Conservation (phyloP, 2,888 invertebrate species). For the Papilio gigon region DNA sequence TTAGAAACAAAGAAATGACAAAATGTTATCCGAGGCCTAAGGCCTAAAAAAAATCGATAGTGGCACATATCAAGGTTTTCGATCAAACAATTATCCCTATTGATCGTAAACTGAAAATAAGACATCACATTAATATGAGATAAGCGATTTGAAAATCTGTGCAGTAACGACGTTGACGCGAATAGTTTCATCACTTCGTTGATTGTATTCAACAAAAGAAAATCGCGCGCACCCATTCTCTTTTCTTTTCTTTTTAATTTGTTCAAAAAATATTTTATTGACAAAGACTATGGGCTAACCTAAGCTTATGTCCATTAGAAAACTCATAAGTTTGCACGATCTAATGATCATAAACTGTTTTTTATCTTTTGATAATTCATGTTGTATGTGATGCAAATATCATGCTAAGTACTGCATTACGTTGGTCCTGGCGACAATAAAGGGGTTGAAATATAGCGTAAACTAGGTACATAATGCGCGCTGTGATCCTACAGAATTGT, state of each 20-base stretch:
- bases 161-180: conserved; percentile 27
- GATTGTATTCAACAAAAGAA: conserved; percentile 24
- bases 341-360: too few species aligned
- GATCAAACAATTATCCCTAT: conserved; percentile 38
- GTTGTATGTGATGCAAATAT: neutral
- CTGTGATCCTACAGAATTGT: conserved; percentile 59
- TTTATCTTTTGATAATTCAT: too few species aligned
- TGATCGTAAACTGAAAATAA: conserved; percentile 44
- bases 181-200: conserved; percentile 22
- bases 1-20: too few species aligned
- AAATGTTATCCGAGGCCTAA: too few species aligned
- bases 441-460: conserved; percentile 24
- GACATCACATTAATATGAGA: too few species aligned
- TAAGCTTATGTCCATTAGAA: too few species aligned
- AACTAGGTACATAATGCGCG: conserved; percentile 42
- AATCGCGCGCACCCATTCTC: neutral
- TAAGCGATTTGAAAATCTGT: too few species aligned
- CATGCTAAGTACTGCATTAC: neutral
- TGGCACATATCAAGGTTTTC: neutral
- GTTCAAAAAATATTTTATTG: too few species aligned
- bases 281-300: too few species aligned
- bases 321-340: too few species aligned
- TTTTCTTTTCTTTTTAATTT: too few species aligned
- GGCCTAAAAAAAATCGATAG: neutral
- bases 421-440: neutral